Conservation (phyloP, 35 echinoderm and acorn worm species). For the Apostichopus californicus region DNA sequence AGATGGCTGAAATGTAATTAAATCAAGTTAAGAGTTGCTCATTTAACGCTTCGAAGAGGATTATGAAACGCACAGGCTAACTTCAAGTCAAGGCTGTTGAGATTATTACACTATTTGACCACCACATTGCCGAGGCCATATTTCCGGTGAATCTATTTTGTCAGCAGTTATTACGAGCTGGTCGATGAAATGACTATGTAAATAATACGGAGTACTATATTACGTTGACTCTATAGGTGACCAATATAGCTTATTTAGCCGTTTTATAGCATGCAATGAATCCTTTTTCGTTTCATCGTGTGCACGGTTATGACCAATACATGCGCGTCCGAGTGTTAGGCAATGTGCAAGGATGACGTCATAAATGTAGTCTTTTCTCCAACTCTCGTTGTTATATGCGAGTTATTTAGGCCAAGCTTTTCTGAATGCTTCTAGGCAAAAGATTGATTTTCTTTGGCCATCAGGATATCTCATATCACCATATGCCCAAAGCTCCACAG, state of each 20-base stretch:
- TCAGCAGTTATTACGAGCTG: background rate
- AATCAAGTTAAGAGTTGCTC: background rate
- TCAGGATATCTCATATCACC: background rate
- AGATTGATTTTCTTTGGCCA: background rate
- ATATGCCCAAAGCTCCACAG: background rate
- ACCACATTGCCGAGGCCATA: background rate
- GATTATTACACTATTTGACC: background rate
- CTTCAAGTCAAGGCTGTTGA: background rate
- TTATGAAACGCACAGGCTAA: background rate
- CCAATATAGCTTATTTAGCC: background rate
- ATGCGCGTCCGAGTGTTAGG: background rate
- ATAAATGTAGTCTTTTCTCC: background rate
- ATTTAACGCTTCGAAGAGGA: slow-evolving; percentile 13
- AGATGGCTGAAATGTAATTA: background rate
- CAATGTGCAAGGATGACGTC: background rate
- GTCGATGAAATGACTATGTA: background rate
- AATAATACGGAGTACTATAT: no score
- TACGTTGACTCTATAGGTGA: background rate
- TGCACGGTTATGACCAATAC: background rate
- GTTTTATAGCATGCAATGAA: background rate
- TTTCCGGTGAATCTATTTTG: background rate
- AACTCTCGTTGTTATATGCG: background rate
- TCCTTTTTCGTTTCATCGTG: background rate
- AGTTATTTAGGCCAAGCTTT: slow-evolving; percentile 5
- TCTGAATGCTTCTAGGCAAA: background rate